Base-by-base conservation (phyloP, 2,113 vertebrate genomes). In the Neotoma lepida region DNA sequence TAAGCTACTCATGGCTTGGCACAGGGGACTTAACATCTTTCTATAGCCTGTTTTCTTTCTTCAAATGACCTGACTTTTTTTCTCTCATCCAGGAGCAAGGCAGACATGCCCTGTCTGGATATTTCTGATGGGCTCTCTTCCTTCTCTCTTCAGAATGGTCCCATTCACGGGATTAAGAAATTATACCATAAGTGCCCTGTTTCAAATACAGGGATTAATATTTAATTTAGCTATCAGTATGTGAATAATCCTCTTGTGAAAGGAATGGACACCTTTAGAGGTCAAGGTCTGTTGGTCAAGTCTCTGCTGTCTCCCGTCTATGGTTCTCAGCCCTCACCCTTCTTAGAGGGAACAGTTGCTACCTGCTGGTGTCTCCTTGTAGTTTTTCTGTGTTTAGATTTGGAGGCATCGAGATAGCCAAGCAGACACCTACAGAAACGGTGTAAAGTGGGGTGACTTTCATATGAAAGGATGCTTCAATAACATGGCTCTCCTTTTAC, bases 21-120 rank as follows among this genome's bases (percentile, higher is more conserved):
- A 15, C 44, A 20, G 44, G 51, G 91, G 90, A 64, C 90, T 58
- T 89, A 44, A 78, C 30, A 0, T 44, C 49, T 71, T 91, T 90
- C 81, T 51, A 73, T 39, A 54, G 15, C n/a, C 76, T 93, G 92
- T 76, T 94, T 97, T 97, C 91, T 95, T 90, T 96, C 74, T 93
- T 77, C 64, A 95, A 93, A 91, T 82, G 91, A 96, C 95, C 26
- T 46, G 89, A 70, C 33, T 17, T 5, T 96, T 17, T 81, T 30
- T 33, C 84, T 95, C 80, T 82, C 90, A 28, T 66, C 71, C 74
- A 96, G 68, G 58, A 96, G 84, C 58, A 54, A 95, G 94, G 44
- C 66, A 22, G n/a, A 61, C 26, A 9, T 35, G 0, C 68, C 92
- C 20, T 71, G 30, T 9, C 46, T 61, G 14, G 26, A 17, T 41